These are phyloP conservation scores for Drosophila bocki DNA, from an alignment of 1,140 invertebrate species.

Conservation along the genomic window DNA sequence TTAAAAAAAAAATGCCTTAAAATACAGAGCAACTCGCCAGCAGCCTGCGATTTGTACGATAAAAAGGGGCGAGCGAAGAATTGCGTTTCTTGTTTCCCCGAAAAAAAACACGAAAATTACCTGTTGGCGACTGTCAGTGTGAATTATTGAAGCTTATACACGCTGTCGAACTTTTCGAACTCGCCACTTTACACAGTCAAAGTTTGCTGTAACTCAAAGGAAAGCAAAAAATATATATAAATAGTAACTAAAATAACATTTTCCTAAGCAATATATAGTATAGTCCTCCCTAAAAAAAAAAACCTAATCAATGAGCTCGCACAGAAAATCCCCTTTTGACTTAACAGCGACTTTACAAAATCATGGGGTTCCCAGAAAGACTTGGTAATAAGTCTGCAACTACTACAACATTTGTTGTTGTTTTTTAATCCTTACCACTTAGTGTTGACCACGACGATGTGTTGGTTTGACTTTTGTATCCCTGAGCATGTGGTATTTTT, in stretches of 20 bases:
- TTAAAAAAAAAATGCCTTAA: conserved; percentile 45
- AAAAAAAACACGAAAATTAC: conserved; percentile 43
- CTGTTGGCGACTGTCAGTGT: conserved; percentile 35
- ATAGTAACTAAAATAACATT: not conserved
- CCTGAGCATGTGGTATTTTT: not conserved
- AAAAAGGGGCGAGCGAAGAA: conserved; percentile 37
- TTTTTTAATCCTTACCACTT: not conserved
- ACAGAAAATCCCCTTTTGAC: not conserved
- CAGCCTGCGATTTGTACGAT: conserved; percentile 46
- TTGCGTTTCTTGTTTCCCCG: conserved; percentile 25
- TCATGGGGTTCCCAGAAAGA: not conserved
- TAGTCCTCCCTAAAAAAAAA: not conserved
- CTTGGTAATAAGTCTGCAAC: not conserved
- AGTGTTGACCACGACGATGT: not conserved
- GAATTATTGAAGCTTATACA: conserved; percentile 28
- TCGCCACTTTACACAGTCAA: not conserved
- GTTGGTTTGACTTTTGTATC: not conserved
- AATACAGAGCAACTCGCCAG: conserved; percentile 38
- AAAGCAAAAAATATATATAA: too few species aligned
- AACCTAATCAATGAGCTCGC: not conserved
- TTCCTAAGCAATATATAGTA: not conserved
- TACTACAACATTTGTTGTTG: not conserved
- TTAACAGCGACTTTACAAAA: not conserved
- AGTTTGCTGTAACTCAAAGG: not conserved
- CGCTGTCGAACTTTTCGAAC: conserved; percentile 1